These are phyloP conservation scores for Pseudomugil gertrudae DNA, from an alignment of 2,797 vertebrate species.

Conservation along the genomic window DNA sequence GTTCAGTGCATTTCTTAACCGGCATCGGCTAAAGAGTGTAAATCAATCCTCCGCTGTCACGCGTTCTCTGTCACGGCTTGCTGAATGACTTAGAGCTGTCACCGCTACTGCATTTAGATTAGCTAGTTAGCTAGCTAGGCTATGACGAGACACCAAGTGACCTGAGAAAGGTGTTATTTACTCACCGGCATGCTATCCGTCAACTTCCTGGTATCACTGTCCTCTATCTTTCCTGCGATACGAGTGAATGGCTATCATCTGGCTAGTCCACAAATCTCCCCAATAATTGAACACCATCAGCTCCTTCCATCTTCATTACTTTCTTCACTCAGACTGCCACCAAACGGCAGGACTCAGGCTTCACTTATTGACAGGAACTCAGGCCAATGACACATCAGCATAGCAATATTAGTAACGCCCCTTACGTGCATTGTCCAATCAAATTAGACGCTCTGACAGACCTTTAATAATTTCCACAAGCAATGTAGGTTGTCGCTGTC, in stretches of 20 bases:
- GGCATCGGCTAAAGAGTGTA: constrained; percentile 10
- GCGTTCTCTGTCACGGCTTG: constrained; percentile 26
- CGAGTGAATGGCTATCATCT: constrained; percentile 42
- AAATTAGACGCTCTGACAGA: neutral
- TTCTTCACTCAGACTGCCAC: constrained; percentile 79
- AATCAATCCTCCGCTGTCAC: constrained; percentile 31
- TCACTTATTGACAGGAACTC: constrained; percentile 43
- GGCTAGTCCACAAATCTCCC: constrained; percentile 72
- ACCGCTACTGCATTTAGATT: constrained; percentile 61
- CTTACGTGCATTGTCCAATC: constrained; percentile 61
- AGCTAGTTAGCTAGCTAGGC: constrained; percentile 71
- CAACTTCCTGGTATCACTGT: constrained; percentile 39
- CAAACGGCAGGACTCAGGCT: constrained; percentile 42
- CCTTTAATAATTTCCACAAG: constrained; percentile 69
- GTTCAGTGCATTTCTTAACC: constrained; percentile 11
- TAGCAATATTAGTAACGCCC: constrained; percentile 19
- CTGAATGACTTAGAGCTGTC: constrained; percentile 72
- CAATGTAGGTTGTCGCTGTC: constrained; percentile 66
- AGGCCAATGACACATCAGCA: constrained; percentile 66
- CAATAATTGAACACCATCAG: constrained; percentile 77
- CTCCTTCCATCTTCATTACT: constrained; percentile 83
- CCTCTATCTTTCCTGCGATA: constrained; percentile 32
- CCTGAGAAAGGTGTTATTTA: constrained; percentile 61
- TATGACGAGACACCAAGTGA: constrained; percentile 58
- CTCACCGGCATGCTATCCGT: constrained; percentile 84